Conservation (phyloP, 2,797 vertebrate species). For the Botia kubotai region DNA sequence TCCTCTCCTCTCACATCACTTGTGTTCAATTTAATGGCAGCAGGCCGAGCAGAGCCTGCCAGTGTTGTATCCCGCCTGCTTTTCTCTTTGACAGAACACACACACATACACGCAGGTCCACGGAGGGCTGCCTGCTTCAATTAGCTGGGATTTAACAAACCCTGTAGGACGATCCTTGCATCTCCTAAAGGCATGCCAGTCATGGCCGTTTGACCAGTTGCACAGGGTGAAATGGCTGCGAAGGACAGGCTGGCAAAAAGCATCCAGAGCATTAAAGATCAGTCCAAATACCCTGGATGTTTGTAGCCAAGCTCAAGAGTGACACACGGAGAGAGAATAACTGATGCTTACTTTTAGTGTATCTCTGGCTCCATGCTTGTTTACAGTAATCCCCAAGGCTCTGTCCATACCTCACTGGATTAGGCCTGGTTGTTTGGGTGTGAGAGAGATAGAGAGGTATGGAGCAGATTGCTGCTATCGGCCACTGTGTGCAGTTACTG, state of each 20-base stretch:
- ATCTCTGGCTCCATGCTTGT: slow-evolving; percentile 32
- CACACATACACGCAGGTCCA: slow-evolving; percentile 30
- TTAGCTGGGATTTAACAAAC: slow-evolving; percentile 40
- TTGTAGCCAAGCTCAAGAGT: not conserved
- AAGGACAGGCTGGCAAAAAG: slow-evolving; percentile 2
- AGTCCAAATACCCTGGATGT: slow-evolving; percentile 35
- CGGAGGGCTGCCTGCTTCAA: slow-evolving; percentile 37
- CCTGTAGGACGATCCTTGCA: slow-evolving; percentile 13
- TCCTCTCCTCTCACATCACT: slow-evolving; percentile 46
- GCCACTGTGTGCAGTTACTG: slow-evolving; percentile 21
- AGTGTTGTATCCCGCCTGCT: slow-evolving; percentile 31
- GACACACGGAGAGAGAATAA: slow-evolving; percentile 9
- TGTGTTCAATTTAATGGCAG: slow-evolving; percentile 48
- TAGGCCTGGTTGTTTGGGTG: slow-evolving; percentile 35
- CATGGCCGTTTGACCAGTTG: slow-evolving; percentile 28
- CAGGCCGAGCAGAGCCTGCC: slow-evolving; percentile 29
- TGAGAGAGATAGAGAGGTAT: slow-evolving; percentile 32
- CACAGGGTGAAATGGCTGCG: not conserved
- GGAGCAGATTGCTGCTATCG: slow-evolving; percentile 39
- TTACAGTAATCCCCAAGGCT: slow-evolving; percentile 42
- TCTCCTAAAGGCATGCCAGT: slow-evolving; percentile 24
- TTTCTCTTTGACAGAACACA: slow-evolving; percentile 25
- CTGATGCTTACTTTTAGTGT: slow-evolving; percentile 32
- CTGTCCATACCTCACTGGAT: slow-evolving; percentile 44
- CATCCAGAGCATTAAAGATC: slow-evolving; percentile 37